Base-by-base conservation (phyloP, 2,888 invertebrate species). In the Choreutis nemorana region DNA sequence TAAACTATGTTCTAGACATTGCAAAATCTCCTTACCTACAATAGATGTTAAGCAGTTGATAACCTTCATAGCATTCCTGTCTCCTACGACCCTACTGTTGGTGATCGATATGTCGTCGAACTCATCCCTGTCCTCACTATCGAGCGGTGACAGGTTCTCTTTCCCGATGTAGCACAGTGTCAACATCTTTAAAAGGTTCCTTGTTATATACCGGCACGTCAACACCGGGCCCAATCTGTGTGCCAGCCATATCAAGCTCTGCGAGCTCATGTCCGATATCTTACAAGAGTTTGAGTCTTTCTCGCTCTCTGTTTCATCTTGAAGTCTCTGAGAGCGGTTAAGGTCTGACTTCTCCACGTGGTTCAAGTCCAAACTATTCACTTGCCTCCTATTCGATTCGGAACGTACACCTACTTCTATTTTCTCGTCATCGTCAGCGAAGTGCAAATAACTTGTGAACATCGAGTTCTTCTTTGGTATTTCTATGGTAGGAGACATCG, bases 211-310 rank as follows among this genome's bases (percentile, higher is more conserved):
- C 42, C 92, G 87, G 22, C 97, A 94, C 0, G 95, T 94, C 13
- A 98, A 80, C 26, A 97, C 93, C 0, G 98, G 97, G 0, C 98
- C 98, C 10, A 98, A 72, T 37, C 96, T 85, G 68, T 96, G 93
- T 0, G 95, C 89, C 33, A 98, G 56, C 97, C 97, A 97, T 35
- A 94, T 86, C 1, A 94, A 71, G 49, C 92, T 93, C 50, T 93
- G 94, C 0, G 87, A 85, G 50, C 91, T 90, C 86, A 93, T 91
- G 54, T 93, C 92, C 0, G 92, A 90, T 38, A 90, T 89, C 54
- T 87, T 88, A 44, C 78, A 65, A 9, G 45, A 40, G 31, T 38
- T 48, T 1, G 48, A 38, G 3, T 70, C 63, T 28, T 55, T 57
- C 25, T 37, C 46, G 8, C 40, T 43, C 5, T 42, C 35, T 7